Conservation (phyloP, 2,113 vertebrate genomes). For the Saguinus imperator region DNA sequence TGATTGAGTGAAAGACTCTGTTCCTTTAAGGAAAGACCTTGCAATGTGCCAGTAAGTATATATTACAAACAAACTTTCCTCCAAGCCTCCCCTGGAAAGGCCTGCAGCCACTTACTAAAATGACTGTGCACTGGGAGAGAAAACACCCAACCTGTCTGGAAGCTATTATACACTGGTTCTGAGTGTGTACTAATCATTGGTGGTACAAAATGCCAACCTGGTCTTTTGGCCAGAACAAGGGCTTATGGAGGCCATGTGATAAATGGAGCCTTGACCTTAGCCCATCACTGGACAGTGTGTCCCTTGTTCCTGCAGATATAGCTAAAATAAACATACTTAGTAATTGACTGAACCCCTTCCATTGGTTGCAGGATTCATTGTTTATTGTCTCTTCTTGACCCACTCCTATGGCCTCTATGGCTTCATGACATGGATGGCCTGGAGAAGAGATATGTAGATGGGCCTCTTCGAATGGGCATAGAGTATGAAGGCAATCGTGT, state of each 20-base stretch:
- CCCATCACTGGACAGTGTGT: neutral
- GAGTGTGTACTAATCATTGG: neutral
- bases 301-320: neutral
- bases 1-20: neutral
- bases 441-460: neutral
- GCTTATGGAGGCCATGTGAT: neutral
- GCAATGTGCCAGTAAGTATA: neutral
- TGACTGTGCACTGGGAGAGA: neutral
- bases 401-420: neutral
- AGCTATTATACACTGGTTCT: neutral
- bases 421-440: neutral
- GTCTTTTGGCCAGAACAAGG: neutral
- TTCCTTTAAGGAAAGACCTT: neutral
- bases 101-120: neutral
- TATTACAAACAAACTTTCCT: neutral
- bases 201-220: neutral
- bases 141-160: neutral
- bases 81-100: constrained; percentile 4
- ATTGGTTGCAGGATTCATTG: neutral
- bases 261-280: neutral
- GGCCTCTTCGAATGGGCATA: neutral
- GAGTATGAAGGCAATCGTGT: neutral
- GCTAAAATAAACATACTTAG: neutral
- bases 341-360: neutral
- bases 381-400: neutral